Evolutionary conservation across 2,797 vertebrate genomes (phyloP).

Genomic region (Dryobates pubescens): DNA sequence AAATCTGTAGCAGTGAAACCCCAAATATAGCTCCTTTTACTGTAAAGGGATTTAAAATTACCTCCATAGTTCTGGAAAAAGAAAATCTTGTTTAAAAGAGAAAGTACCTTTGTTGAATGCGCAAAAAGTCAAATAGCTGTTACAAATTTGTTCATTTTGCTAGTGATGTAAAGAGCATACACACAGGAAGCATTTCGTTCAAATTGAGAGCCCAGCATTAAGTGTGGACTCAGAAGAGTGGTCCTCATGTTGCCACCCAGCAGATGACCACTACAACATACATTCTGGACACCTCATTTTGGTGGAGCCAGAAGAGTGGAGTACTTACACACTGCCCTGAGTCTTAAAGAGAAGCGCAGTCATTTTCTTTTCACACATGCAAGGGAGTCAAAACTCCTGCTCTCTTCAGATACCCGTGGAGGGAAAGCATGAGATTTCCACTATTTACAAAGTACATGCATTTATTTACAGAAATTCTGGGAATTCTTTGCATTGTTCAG

Average conservation of each 20-base stretch:
- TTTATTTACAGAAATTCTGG: background rate
- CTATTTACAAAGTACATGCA: background rate
- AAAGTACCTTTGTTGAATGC: background rate
- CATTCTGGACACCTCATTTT: background rate
- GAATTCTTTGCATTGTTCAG: background rate
- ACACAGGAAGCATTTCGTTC: background rate
- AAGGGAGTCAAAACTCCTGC: background rate
- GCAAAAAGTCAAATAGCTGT: background rate
- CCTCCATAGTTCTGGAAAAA: background rate
- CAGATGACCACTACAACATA: background rate
- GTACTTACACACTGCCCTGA: background rate
- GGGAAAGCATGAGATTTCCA: background rate
- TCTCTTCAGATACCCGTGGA: background rate
- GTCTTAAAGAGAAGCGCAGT: background rate
- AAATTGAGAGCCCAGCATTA: background rate
- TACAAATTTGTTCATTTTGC: background rate
- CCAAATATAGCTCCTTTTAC: background rate
- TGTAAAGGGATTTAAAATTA: background rate
- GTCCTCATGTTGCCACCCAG: rapidly evolving
- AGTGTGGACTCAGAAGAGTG: rapidly evolving
- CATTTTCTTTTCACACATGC: background rate
- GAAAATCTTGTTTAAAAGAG: background rate
- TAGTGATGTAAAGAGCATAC: background rate
- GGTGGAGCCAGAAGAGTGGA: background rate
- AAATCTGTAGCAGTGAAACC: background rate